These are phyloP conservation scores for Drosophila barbarae DNA, from an alignment of 2,888 invertebrate species.

Conservation along the genomic window DNA sequence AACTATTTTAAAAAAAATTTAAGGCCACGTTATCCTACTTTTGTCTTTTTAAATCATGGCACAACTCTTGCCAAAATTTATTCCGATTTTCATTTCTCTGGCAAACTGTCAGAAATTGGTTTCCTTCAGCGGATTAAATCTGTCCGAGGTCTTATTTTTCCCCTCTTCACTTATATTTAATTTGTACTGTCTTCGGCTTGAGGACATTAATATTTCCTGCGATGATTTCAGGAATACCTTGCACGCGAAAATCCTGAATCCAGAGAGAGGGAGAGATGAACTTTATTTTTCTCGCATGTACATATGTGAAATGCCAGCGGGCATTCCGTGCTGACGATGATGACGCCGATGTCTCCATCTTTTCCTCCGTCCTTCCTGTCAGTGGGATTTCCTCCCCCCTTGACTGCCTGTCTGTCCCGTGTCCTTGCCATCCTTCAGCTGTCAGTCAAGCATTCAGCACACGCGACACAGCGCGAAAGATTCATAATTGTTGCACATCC, in stretches of 20 bases:
- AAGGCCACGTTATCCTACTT: background rate
- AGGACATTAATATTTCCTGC: conserved; percentile 25
- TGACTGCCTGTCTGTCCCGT: conserved; percentile 32
- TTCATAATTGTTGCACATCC: conserved; percentile 61
- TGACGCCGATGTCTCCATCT: conserved; percentile 56
- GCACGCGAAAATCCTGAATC: conserved; percentile 15
- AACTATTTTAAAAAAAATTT: no score
- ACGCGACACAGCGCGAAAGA: conserved; percentile 54
- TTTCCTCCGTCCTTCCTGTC: conserved; percentile 18
- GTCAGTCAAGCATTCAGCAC: conserved; percentile 56
- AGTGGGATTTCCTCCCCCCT: conserved; percentile 28
- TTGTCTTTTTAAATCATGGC: background rate
- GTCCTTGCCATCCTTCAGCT: conserved; percentile 58
- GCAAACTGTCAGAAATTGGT: background rate
- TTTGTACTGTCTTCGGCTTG: conserved; percentile 10
- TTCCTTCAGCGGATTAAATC: background rate
- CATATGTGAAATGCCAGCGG: conserved; percentile 52
- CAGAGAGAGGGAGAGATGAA: conserved; percentile 9
- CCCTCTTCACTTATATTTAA: conserved; percentile 20
- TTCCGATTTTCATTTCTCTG: background rate
- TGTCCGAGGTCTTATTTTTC: background rate
- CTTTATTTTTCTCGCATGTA: conserved; percentile 22
- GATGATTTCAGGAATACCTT: conserved; percentile 20
- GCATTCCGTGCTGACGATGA: conserved; percentile 18
- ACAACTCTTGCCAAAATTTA: background rate